These are phyloP conservation scores for Perithous albicinctus DNA, from an alignment of 2,888 invertebrate species.

Conservation along the genomic window DNA sequence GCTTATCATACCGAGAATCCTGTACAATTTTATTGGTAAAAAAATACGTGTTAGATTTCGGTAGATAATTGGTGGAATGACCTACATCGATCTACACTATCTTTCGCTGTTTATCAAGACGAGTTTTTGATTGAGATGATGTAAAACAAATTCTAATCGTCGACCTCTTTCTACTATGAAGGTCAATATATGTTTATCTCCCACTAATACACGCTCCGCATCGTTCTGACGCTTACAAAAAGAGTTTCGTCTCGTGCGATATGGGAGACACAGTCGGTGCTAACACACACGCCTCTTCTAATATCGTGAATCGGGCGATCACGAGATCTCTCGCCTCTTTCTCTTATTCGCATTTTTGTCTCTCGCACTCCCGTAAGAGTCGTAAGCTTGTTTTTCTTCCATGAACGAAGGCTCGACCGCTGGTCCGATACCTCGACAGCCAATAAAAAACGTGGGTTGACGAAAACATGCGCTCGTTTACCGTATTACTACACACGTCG, in stretches of 20 bases:
- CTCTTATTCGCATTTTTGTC: slow-evolving; percentile 10
- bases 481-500: slow-evolving; percentile 35
- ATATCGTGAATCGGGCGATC: slow-evolving; percentile 19
- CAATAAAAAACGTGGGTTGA: slow-evolving; percentile 44
- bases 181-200: too few species aligned
- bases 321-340: slow-evolving; percentile 18
- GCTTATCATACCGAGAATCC: too few species aligned
- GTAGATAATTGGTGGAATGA: too few species aligned
- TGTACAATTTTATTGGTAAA: too few species aligned
- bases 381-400: slow-evolving; percentile 2
- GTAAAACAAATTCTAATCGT: too few species aligned
- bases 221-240: background rate
- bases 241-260: background rate
- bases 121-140: too few species aligned
- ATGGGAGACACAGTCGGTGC: background rate
- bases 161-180: too few species aligned
- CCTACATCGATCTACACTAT: too few species aligned
- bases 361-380: background rate
- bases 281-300: background rate
- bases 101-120: too few species aligned
- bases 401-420: slow-evolving; percentile 54
- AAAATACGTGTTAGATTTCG: too few species aligned
- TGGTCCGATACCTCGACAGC: slow-evolving; percentile 51
- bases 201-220: too few species aligned
- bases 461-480: slow-evolving; percentile 51